Evolutionary conservation across 2,888 invertebrate species (phyloP), one percentile per base, ranked within the genome.

Genomic region (Troides oblongomaculatus): DNA sequence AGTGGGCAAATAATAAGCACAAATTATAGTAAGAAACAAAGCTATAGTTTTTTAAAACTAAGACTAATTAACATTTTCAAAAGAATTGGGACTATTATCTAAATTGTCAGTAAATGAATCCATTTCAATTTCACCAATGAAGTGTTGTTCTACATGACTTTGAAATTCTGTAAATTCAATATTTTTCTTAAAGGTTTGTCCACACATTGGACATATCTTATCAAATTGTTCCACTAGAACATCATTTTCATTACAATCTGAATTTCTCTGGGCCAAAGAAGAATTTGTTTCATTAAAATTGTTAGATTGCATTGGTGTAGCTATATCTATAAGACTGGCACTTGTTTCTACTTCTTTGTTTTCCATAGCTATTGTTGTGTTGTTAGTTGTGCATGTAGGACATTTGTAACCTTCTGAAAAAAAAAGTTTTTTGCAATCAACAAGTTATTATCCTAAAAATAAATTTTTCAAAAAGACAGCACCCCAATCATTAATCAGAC

Each of bases 141-240:
- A 97, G 88, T 97, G 97, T 77, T 92, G 94, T 83, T 96, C 94
- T 43, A 97, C 97, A 86, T 97, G 97, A 70, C 94, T 90, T 74
- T 95, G 94, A 80, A 97, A 97, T 62, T 94, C 93, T 39, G 93
- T 86, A 83, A 96, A 96, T 30, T 90, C 81, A 17, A 92, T 81
- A 68, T 93, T 89, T 80, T 93, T 93, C 61, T 88, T 88, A 79
- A 95, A 97, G 73, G 90, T 88, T 81, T 93, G 92, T 14, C 94
- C 95, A 85, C 97, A 97, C 89, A 97, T 93, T 0, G 97, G 97
- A 78, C 97, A 97, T 66, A 95, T 94, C 83, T 94, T 95, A 75
- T 93, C 90, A 74, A 81, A 84, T 23, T 78, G 76, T 63, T 85
- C 84, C 65, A 79, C 80, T 62, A 73, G 73, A 21, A 61, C 69